Evolutionary conservation across 2,797 vertebrate species (phyloP), one percentile per base, ranked within the genome.

Genomic region (Mastacembelus armatus): DNA sequence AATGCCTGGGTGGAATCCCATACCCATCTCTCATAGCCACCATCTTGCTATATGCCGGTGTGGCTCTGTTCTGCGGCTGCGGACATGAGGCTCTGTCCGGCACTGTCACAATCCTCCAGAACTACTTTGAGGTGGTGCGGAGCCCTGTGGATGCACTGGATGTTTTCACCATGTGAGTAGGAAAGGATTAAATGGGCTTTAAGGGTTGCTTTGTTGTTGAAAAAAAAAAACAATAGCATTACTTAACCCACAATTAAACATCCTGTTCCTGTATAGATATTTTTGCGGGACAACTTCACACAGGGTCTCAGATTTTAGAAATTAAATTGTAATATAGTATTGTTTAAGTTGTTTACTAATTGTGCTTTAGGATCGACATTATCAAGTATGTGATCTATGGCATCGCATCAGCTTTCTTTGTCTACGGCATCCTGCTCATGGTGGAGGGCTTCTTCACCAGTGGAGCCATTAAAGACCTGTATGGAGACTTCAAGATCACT

Each of bases 361-460:
- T 38, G 24, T 57, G 63, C 44, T 62, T 12, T 88, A 99, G 98
- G 95, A 98, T 99, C 84, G 98, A 98, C 86, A 98, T 99, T 75
- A 97, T 98, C 86, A 99, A 99, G 90, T 99, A 99, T 2, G 96
- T 98, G 89, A 98, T 99, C 93, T 99, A 99, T 0, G 98, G 98
- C 51, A 95, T 99, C 35, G 98, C 98, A 33, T 96, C 98, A 19
- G 97, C 97, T 11, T 99, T 99, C 94, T 99, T 99, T 62, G 96
- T 99, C 61, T 99, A 99, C 0, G 98, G 98, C 52, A 97, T 99
- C 87, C 93, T 99, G 89, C 94, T 99, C 92, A 98, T 99, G 98
- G 98, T 99, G 80, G 98, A 99, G 87, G 98, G 98, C 57, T 99
- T 99, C 93, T 99, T 99, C 90, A 99, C 98, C 75, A 99, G 97